Evolutionary conservation across 2,113 vertebrate genomes (phyloP).

Genomic region (Tricholaema leucomelas): DNA sequence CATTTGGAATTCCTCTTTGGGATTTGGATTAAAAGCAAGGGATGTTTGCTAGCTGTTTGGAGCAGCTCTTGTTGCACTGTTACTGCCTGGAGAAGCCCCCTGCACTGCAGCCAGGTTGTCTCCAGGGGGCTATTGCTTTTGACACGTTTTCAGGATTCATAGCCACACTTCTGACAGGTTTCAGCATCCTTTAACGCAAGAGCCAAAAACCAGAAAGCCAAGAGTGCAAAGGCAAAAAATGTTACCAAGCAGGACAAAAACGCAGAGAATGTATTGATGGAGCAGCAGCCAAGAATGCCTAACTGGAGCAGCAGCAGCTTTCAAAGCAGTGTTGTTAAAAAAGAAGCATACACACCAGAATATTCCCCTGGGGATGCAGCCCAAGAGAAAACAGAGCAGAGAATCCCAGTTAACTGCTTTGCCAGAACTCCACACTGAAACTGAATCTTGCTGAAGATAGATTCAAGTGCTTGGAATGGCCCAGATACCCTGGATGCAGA

Average conservation of each 20-base stretch:
- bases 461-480: conserved; percentile 32
- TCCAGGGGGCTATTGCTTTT: neutral
- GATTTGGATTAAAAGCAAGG: neutral
- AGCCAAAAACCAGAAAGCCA: conserved; percentile 56
- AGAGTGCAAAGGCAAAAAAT: conserved; percentile 35
- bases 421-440: conserved; percentile 29
- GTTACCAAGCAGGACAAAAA: conserved; percentile 52
- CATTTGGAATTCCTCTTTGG: neutral
- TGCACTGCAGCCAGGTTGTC: neutral
- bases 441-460: conserved; percentile 42
- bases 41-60: neutral
- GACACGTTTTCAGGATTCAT: neutral
- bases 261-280: conserved; percentile 66
- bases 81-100: neutral
- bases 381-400: conserved; percentile 88
- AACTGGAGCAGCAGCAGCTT: conserved; percentile 59
- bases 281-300: conserved; percentile 69
- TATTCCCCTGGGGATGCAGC: conserved; percentile 91
- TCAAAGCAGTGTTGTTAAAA: conserved; percentile 22
- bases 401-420: conserved; percentile 79
- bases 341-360: conserved; percentile 91
- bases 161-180: neutral
- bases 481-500: neutral
- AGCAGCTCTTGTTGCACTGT: neutral
- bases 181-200: neutral